These are phyloP conservation scores for Vannuccia rotundouncinata DNA, from an alignment of 2,888 invertebrate species.

Conservation along the genomic window DNA sequence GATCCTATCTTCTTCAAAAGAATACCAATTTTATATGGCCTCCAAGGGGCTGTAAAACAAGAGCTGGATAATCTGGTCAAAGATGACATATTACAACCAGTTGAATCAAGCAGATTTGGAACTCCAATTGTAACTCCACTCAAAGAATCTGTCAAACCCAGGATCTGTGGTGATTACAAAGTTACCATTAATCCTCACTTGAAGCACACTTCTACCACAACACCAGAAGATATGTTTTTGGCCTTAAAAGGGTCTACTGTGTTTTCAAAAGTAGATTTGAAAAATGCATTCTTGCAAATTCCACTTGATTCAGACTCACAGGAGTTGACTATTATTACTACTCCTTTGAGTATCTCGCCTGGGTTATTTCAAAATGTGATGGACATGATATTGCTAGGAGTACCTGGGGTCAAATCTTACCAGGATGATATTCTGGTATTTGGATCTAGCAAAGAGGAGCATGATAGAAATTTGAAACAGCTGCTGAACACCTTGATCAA, in stretches of 20 bases:
- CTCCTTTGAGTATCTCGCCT: background rate
- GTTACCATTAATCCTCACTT: conserved; percentile 22
- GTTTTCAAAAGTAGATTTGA: conserved; percentile 2
- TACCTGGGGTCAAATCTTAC: background rate
- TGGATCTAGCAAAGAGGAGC: background rate
- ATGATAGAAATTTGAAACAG: background rate
- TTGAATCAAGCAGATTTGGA: background rate
- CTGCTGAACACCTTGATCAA: conserved; percentile 19
- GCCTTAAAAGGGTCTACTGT: background rate
- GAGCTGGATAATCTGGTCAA: conserved; percentile 1
- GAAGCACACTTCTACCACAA: background rate
- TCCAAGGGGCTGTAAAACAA: background rate
- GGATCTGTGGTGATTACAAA: conserved; percentile 15
- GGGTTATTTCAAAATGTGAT: background rate
- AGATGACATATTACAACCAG: background rate
- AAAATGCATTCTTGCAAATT: conserved; percentile 3
- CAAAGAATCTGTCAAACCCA: background rate
- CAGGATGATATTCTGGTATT: conserved; percentile 18
- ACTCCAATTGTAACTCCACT: conserved; percentile 24
- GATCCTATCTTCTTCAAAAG: background rate
- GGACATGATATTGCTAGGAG: background rate
- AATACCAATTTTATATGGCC: conserved; percentile 3
- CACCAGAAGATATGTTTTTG: conserved; percentile 30
- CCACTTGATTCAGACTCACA: background rate
- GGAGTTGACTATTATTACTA: background rate